A percentile compares a stretch with the other conserved stretches of the same genome.
Evolutionary conservation across 1,140 invertebrate species (phyloP).

Genomic region (Drosophila ercepeae): DNA sequence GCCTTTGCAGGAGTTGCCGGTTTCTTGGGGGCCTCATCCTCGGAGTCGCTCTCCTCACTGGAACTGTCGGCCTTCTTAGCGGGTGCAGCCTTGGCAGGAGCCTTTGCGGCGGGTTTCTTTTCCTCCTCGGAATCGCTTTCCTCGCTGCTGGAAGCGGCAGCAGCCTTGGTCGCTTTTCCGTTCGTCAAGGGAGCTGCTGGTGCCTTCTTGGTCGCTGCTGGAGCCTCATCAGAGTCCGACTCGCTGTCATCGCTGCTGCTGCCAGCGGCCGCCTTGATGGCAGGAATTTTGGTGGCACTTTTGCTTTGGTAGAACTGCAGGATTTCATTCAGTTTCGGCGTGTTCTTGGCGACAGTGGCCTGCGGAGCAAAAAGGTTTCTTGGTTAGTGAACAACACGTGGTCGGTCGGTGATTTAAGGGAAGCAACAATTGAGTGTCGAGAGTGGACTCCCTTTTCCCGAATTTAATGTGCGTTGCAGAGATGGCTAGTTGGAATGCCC

Average conservation of each 20-base stretch:
- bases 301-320: conserved; percentile 84
- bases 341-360: conserved; percentile 84
- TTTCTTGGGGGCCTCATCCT: conserved; percentile 42
- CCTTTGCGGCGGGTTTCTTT: conserved; percentile 31
- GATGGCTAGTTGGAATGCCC: background rate
- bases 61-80: conserved; percentile 30
- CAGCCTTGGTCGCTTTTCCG: conserved; percentile 53
- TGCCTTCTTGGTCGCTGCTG: conserved; percentile 23
- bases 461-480: background rate
- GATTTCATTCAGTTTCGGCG: conserved; percentile 85
- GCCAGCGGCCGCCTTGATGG: conserved; percentile 35
- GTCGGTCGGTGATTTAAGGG: background rate
- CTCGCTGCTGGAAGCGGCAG: conserved; percentile 28
- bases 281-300: conserved; percentile 84
- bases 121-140: conserved; percentile 46
- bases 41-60: conserved; percentile 50
- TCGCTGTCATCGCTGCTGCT: conserved; percentile 54
- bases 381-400: conserved; percentile 70
- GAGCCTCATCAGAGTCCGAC: conserved; percentile 49
- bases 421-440: too few species aligned
- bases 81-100: background rate
- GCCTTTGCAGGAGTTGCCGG: conserved; percentile 28
- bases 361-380: conserved; percentile 11
- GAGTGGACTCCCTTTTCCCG: background rate
- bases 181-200: conserved; percentile 21